These are phyloP conservation scores for Vidua macroura DNA, from an alignment of 2,113 vertebrate species.

Conservation along the genomic window DNA sequence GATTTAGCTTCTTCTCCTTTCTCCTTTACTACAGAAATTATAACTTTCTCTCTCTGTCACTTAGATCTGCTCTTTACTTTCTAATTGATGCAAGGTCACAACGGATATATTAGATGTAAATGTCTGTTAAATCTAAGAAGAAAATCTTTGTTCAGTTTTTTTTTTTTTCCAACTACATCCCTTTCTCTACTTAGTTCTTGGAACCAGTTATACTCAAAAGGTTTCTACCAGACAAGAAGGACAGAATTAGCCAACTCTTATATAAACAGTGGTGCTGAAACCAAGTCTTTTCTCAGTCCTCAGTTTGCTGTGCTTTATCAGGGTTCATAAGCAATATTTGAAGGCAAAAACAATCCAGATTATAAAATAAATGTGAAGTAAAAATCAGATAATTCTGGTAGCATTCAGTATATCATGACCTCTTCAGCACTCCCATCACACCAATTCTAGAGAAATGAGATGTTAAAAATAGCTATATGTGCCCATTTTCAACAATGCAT, in stretches of 20 bases:
- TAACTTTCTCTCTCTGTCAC: background rate
- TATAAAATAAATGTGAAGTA: slow-evolving; percentile 13
- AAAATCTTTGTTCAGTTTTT: background rate
- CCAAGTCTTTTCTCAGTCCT: background rate
- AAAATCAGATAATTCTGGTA: background rate
- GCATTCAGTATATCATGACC: background rate
- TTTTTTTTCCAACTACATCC: background rate
- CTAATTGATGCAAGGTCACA: background rate
- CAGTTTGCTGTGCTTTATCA: slow-evolving; percentile 6
- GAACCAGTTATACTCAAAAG: background rate
- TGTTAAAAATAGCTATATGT: background rate
- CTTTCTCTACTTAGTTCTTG: background rate
- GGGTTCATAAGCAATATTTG: background rate
- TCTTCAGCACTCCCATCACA: background rate
- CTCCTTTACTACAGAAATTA: background rate
- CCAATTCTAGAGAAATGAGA: background rate
- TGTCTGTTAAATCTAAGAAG: background rate
- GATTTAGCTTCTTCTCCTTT: background rate
- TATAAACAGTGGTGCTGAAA: background rate
- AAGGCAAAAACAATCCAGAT: slow-evolving; percentile 16
- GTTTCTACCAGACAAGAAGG: background rate
- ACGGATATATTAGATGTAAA: background rate
- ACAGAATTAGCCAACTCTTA: background rate
- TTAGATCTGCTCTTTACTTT: background rate
- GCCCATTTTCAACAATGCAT: background rate